These are phyloP conservation scores for Stegana nigrithorax DNA, from an alignment of 2,888 invertebrate species.

Conservation along the genomic window DNA sequence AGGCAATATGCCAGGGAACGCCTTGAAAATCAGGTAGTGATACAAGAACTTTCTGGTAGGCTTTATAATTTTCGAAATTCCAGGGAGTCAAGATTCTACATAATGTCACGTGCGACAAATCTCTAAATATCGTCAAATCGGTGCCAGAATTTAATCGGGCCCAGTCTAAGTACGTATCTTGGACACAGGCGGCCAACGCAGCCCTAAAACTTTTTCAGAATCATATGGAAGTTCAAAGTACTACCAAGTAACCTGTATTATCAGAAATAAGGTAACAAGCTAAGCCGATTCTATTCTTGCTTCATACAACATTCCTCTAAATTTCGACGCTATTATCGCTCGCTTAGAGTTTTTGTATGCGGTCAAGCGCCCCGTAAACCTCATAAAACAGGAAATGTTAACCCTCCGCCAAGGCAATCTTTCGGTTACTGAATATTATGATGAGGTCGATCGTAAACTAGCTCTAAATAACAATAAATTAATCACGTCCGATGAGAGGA, in stretches of 20 bases:
- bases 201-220: constrained; percentile 15
- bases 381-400: constrained; percentile 17
- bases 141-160: constrained; percentile 4
- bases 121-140: not conserved
- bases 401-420: constrained; percentile 19
- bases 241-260: constrained; percentile 19
- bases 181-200: constrained; percentile 13
- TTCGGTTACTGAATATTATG: constrained; percentile 24
- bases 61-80: too few species aligned
- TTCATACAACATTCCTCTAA: constrained; percentile 9
- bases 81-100: not conserved
- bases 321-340: constrained; percentile 15
- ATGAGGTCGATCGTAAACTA: constrained; percentile 17
- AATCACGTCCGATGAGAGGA: constrained; percentile 21
- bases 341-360: constrained; percentile 12
- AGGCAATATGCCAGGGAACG: too few species aligned
- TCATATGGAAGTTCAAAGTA: not conserved
- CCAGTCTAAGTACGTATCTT: constrained; percentile 10
- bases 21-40: too few species aligned
- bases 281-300: constrained; percentile 13
- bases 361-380: constrained; percentile 15
- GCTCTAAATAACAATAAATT: constrained; percentile 22
- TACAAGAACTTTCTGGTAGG: not conserved
- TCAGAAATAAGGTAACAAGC: constrained; percentile 3
- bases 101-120: not conserved